Base-by-base conservation (phyloP, 2,888 invertebrate genomes). In the Drosophila falleni region DNA sequence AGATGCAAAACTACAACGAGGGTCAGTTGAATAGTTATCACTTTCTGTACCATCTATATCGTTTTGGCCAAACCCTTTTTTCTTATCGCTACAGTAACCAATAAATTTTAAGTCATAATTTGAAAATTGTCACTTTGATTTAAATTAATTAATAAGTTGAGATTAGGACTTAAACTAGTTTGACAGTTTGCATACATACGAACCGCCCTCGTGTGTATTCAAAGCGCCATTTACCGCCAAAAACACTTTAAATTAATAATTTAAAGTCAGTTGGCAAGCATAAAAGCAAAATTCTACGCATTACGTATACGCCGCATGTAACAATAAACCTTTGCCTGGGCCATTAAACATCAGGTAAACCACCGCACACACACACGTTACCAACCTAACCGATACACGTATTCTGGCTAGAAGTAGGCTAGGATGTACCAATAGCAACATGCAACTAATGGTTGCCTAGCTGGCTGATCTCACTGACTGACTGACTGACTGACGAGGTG, bases 281-380 rank as follows among this genome's bases (percentile, higher is more conserved):
- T 16, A 23, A 54, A 51, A 51, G 63, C 56, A 55, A 54, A 56
- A 56, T 23, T 58, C 35, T 51, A 42, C 56, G 16, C 47, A 81
- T 87, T 78, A 72, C 81, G 68, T 58, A 82, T 84, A 72, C 85
- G 81, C 64, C 58, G 33, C 66, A 26, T 69, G 47, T 67, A 67
- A 71, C 84, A 84, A 71, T 64, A 66, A 78, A 70, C 67, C 69
- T 53, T 59, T 58, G 50, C 42, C 47, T 35, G n/a, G 31, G 53
- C 64, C 64, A 44, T 71, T 81, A 74, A 87, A 66, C 29, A 35
- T 50, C 63, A 51, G 54, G 49, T 54, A 55, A 23, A 19, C 46
- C 42, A 37, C 39, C 41, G 46, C 64, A 53, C 51, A 13, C 62
- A 61, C 59, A 9, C 62, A 61, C 59, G 8, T 29, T 16, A 10